Base-by-base conservation (phyloP, 2,888 invertebrate genomes). In the Steinernema hermaphroditum region DNA sequence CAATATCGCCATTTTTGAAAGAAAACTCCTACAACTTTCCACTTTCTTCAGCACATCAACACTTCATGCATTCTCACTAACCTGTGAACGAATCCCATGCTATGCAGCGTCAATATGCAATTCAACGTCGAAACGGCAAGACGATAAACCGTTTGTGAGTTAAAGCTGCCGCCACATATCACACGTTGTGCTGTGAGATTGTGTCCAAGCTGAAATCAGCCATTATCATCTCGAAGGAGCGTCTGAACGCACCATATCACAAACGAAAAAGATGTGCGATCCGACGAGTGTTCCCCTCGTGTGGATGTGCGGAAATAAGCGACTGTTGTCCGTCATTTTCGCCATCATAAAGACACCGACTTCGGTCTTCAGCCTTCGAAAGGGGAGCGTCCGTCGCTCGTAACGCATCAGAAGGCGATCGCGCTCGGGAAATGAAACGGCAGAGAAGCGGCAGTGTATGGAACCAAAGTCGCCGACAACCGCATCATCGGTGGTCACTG, bases 241-340 rank as follows among this genome's bases (percentile, higher is more conserved):
- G 14, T n/a, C 14, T 6, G 19, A 9, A 49, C 19, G 6, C 19
- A 49, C 49, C 22, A 24, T 24, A 54, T 54, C 54, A 4, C 16
- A 16, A 14, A 54, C 54, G 54, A 54, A 54, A 54, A 54, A 54
- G 2, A 24, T 4, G 27, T 54, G 54, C 4, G 22, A 6, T 6
- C 27, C 54, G 54, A 16, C 14, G 24, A 54, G 54, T 16, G 14
- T 14, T 19, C 54, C 27, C 14, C 54, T 19, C 2, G 54, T 27
- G 54, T 54, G 27, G 54, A 54, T 22, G 22, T 54, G 22, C 16
- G 54, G 54, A 54, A 54, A 54, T 14, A 54, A 54, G 12, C 54
- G 8, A 2, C 24, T 14, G 27, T 54, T 54, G 12, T 54, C 54
- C 4, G 24, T 54, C 27, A 27, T 27, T 24, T 54, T 22, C 22